phyloP scores from a whole-genome alignment of 2,888 invertebrate genomes.

The Yponomeuta evonymella region DNA sequence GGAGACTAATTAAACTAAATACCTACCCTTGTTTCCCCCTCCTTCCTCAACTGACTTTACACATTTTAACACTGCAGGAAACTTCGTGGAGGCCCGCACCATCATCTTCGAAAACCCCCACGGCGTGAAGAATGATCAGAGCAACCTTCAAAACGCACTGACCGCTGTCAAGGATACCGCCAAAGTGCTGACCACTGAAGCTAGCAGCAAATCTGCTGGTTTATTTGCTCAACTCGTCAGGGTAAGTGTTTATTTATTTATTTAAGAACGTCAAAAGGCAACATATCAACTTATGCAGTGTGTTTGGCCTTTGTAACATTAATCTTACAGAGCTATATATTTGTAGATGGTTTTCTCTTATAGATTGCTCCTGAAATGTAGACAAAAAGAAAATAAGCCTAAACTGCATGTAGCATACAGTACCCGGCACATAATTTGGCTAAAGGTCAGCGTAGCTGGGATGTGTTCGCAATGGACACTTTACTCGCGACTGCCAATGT shows the following conservation, averaged over 20 bases:
- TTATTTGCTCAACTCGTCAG: slow-evolving; percentile 80
- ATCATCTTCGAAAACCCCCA: slow-evolving; percentile 86
- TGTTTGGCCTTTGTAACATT: not conserved
- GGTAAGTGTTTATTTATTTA: slow-evolving; percentile 38
- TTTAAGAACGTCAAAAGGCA: not conserved
- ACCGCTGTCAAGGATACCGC: slow-evolving; percentile 78
- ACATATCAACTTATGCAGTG: not conserved
- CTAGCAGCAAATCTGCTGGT: slow-evolving; percentile 80
- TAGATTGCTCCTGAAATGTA: too few relatives aligned
- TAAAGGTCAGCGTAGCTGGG: too few relatives aligned
- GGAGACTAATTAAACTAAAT: too few relatives aligned
- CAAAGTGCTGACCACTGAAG: slow-evolving; percentile 75
- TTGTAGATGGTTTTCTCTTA: not conserved
- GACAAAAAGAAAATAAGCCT: too few relatives aligned
- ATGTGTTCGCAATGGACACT: too few relatives aligned
- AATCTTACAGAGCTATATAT: not conserved
- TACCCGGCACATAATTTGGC: too few relatives aligned
- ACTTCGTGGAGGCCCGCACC: slow-evolving; percentile 65
- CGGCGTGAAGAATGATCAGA: slow-evolving; percentile 53
- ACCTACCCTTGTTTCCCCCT: too few relatives aligned
- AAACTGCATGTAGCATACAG: too few relatives aligned
- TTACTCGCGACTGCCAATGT: too few relatives aligned
- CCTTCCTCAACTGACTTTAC: not conserved
- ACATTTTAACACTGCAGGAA: slow-evolving; percentile 32
- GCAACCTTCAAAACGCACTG: slow-evolving; percentile 75